Evolutionary conservation across 2,888 invertebrate genomes (phyloP), one percentile per base, ranked within the genome.

Genomic region (Agrochola macilenta): DNA sequence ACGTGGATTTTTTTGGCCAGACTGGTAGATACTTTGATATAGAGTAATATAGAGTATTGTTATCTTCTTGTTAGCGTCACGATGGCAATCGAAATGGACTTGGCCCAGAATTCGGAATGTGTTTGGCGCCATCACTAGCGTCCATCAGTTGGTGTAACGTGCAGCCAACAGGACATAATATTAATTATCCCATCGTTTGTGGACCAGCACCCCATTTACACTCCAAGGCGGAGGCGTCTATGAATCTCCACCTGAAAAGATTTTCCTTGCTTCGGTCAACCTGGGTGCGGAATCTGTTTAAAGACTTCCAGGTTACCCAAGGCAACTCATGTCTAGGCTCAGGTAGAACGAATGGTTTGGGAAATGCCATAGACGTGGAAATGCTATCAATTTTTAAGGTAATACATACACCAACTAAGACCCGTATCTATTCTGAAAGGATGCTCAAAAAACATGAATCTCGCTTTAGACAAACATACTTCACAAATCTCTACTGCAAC

Each of bases 1-100:
- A 74, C 26, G 54, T 9, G 54, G 35, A 46, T 43, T 65, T 79
- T 26, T 75, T 77, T 39, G 61, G 39, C 43, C n/a, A 17, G 58
- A n/a, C 20, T 23, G 63, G 9, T 61, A 39, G 39, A 4, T 23
- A 14, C 1, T 9, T 26, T 57, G 8, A 35, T 39, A 12, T 43
- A 57, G 26, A 49, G 7, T 61, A 26, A 30, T 39, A 12, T 43
- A 57, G 30, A 49, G 7, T 61, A 26, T 35, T 30, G 9, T 17
- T 54, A 61, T 35, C 5, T 8, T 8, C 52, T 23, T 52, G 23
- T 54, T 1, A 54, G 9, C 23, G 4, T 4, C 9, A 8, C 23
- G 23, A 9, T 23, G 54, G 2, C 7, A 20, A 54, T 23, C 8
- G 23, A 23, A 35, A 63, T 39, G 8, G 39, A 30, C 30, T 61